These are phyloP conservation scores for Oryzias dopingdopingensis DNA, from an alignment of 2,797 vertebrate genomes.

Conservation along the genomic window DNA sequence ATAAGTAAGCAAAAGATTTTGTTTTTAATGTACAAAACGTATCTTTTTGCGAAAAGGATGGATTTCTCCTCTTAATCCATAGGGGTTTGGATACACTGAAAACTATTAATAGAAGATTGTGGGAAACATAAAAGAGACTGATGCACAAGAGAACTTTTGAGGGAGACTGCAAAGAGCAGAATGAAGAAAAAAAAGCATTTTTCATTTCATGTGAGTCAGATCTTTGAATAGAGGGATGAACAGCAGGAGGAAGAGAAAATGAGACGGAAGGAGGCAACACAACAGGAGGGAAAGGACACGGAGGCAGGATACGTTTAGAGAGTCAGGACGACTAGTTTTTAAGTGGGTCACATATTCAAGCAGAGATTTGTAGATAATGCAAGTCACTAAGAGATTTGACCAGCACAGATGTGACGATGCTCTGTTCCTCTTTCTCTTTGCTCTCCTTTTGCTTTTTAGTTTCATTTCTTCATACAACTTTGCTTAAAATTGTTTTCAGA, in stretches of 20 bases:
- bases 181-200: conserved; percentile 6
- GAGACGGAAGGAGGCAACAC: conserved; percentile 7
- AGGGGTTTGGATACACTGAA: not conserved
- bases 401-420: conserved; percentile 43
- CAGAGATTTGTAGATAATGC: conserved; percentile 6
- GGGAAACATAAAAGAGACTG: not conserved
- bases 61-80: conserved; percentile 2
- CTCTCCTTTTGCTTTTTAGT: not conserved
- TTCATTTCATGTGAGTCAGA: conserved; percentile 8
- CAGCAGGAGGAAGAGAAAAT: conserved; percentile 2
- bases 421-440: conserved; percentile 4
- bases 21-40: conserved; percentile 5
- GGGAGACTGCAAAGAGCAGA: conserved; percentile 3
- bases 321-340: conserved; percentile 31
- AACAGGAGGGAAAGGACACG: conserved; percentile 6
- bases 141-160: not conserved
- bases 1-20: conserved; percentile 12
- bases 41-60: not conserved
- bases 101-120: not conserved
- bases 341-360: conserved; percentile 44
- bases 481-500: no score
- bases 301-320: conserved; percentile 21
- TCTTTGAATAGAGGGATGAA: conserved; percentile 6
- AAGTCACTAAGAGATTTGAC: conserved; percentile 32
- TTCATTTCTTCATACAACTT: not conserved